Conservation (phyloP, 2,888 invertebrate species). For the Resseliella maxima region DNA sequence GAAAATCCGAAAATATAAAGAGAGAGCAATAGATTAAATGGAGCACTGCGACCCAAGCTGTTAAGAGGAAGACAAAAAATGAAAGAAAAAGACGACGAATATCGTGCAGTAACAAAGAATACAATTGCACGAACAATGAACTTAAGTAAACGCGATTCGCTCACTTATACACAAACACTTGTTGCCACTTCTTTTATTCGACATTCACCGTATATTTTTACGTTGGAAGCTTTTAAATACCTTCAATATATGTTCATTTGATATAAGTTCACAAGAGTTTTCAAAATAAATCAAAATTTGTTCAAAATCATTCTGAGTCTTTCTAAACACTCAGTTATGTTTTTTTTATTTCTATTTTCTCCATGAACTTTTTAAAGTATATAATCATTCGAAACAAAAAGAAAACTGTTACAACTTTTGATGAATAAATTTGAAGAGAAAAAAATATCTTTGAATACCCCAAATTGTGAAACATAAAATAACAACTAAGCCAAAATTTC, state of each 20-base stretch:
- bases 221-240: neutral
- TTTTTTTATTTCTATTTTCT: too few relatives aligned
- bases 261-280: too few relatives aligned
- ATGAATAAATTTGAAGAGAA: too few relatives aligned
- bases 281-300: too few relatives aligned
- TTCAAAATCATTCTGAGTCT: too few relatives aligned
- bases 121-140: slow-evolving; percentile 48
- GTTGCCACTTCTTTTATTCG: slow-evolving; percentile 45
- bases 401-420: too few relatives aligned
- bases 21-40: neutral
- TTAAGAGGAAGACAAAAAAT: neutral
- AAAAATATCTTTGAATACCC: too few relatives aligned
- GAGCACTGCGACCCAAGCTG: neutral
- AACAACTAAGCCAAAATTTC: neutral
- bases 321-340: too few relatives aligned
- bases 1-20: neutral
- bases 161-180: slow-evolving; percentile 53
- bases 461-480: neutral
- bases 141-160: slow-evolving; percentile 14
- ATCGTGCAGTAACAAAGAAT: slow-evolving; percentile 12
- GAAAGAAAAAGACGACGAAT: neutral
- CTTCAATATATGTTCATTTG: neutral
- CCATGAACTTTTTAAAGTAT: too few relatives aligned
- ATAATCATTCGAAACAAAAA: too few relatives aligned
- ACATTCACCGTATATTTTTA: neutral